phyloP scores from a whole-genome alignment of 2,797 vertebrate species.

The Myoxocephalus aenaeus region DNA sequence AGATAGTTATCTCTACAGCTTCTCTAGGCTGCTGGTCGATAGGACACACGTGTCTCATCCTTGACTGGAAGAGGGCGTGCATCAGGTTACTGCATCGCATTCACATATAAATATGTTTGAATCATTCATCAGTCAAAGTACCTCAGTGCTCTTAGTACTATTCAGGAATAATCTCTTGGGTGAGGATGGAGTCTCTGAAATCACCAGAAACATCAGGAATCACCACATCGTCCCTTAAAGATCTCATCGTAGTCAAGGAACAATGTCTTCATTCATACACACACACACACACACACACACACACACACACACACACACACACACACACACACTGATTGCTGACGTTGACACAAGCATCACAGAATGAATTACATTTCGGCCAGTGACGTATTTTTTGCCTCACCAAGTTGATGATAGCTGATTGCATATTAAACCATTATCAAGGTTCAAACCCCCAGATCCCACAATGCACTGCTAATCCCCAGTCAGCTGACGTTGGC shows the following conservation, averaged over 20 bases:
- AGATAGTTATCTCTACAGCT: neutral
- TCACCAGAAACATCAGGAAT: slow-evolving; percentile 7
- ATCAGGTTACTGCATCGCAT: neutral
- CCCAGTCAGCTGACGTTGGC: slow-evolving; percentile 6
- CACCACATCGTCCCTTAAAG: neutral
- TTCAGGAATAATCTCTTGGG: slow-evolving; percentile 3
- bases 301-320: neutral
- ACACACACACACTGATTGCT: slow-evolving; percentile 4
- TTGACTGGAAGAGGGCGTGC: neutral
- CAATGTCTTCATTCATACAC: slow-evolving; percentile 20
- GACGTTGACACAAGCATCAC: slow-evolving; percentile 33
- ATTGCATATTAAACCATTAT: slow-evolving; percentile 41
- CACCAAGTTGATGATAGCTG: slow-evolving; percentile 37
- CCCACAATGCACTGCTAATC: slow-evolving; percentile 13
- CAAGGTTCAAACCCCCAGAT: slow-evolving; percentile 2
- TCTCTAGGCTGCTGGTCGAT: neutral
- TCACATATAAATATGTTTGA: neutral
- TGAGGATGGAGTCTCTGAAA: neutral
- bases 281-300: neutral
- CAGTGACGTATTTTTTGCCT: slow-evolving; percentile 20
- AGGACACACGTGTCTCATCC: neutral
- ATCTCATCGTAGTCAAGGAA: slow-evolving; percentile 1
- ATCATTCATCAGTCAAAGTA: neutral
- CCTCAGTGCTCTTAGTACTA: neutral
- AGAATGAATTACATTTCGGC: slow-evolving; percentile 32